Base-by-base conservation (phyloP, 2,888 invertebrate genomes). In the Brassicogethes aeneus region DNA sequence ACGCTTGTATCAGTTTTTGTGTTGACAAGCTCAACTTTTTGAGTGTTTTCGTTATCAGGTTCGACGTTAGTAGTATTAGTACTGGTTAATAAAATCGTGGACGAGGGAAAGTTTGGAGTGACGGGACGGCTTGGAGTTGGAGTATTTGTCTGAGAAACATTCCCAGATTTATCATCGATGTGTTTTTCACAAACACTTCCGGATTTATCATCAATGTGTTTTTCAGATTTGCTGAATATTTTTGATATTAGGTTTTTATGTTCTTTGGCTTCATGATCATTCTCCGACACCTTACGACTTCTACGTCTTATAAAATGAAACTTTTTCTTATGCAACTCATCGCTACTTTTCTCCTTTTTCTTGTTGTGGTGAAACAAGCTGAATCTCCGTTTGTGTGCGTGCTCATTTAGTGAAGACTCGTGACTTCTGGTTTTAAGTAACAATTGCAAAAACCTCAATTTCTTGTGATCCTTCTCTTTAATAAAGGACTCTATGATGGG, bases 1-100 rank as follows among this genome's bases (percentile, higher is more conserved):
- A 46, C 41, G 62, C 62, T 60, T 53, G 54, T 46, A 52, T 60
- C 64, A 64, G 59, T 58, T 64, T 63, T 57, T 53, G 52, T 56
- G 60, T 62, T 60, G 62, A 56, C 51, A 56, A 61, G 57, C 23
- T 23, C 23, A 10, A 10, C 5, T 23, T 23, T 23, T 5, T 5
- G 23, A 10, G 10, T 5, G 23, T 23, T 23, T 5, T 5, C 5
- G 10, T 23, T 23, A n/a, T n/a, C n/a, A n/a, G n/a, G n/a, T n/a
- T n/a, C n/a, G n/a, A n/a, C n/a, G n/a, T n/a, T n/a, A n/a, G n/a
- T 51, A 52, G 47, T 48, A 37, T 44, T 35, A 40, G 51, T 46
- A 48, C 16, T 34, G 15, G 41, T 47, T 47, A 47, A 44, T 37
- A 41, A 42, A 7, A 46, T 23, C 17, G 40, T 38, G 15, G 47